Base-by-base conservation (phyloP, 2,888 invertebrate genomes). In the Suillia variegata region DNA sequence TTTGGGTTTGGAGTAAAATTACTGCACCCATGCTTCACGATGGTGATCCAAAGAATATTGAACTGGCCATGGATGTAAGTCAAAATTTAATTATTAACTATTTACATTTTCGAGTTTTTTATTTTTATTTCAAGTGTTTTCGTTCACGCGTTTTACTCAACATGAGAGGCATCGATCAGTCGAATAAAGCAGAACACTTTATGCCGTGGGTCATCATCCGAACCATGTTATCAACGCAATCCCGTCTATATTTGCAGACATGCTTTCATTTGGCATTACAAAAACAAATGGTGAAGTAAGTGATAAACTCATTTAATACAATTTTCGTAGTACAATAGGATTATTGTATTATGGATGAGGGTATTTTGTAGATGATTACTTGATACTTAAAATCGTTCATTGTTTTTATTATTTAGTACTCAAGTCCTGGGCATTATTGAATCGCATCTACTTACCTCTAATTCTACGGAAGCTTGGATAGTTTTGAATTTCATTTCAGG, bases 401-500 rank as follows among this genome's bases (percentile, higher is more conserved):
- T n/a, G n/a, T n/a, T n/a, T n/a, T n/a, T n/a, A n/a, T n/a, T n/a
- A n/a, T n/a, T n/a, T 26, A 81, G 81, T 22, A 58, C 73, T 2
- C 64, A 70, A 42, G 67, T 76, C 22, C 66, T 82, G 2, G 68
- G 74, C 22, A 70, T 73, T 0, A 75, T 82, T 26, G 78, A 81
- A 58, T 80, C 81, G 0, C 80, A 82, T 61, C 64, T 80, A 18
- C 64, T 74, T 17, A 79, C 80, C 0, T 70, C 77, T 1, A 80
- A 80, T 66, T 81, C 79, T 4, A 79, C 80, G 0, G 82, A 82
- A 61, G 81, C 82, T 1, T 82, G 82, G 81, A 70, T 77, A 5
- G 60, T 82, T 20, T 66, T 82, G 1, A 80, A 79, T 62, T 78
- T 80, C 15, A 75, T 81, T 47, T 77, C 76, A 5, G 78, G 76